phyloP scores from a whole-genome alignment of 2,797 vertebrate species.

The Craterocephalus amniculus region DNA sequence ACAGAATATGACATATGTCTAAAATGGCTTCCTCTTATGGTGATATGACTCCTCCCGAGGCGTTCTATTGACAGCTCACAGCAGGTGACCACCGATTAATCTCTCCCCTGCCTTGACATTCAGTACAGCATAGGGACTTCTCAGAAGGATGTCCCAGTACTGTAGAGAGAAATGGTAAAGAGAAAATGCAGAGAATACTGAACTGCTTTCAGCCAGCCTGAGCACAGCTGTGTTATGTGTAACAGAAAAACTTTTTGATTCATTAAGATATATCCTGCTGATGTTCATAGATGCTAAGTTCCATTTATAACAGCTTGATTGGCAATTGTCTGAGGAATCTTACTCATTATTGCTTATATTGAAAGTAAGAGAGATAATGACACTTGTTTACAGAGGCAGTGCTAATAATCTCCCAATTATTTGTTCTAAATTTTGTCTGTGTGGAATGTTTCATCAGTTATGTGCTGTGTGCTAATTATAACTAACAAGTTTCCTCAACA shows the following conservation, averaged over 20 bases:
- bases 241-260: neutral
- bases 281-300: conserved; percentile 18
- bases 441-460: conserved; percentile 40
- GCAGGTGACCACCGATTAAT: conserved; percentile 73
- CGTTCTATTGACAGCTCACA: conserved; percentile 71
- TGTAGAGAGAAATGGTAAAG: conserved; percentile 24
- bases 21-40: conserved; percentile 69
- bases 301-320: conserved; percentile 36
- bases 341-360: conserved; percentile 45
- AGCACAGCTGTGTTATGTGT: conserved; percentile 8
- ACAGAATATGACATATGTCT: conserved; percentile 66
- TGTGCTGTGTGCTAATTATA: conserved; percentile 57
- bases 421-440: conserved; percentile 34
- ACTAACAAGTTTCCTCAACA: conserved; percentile 25
- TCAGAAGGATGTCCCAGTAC: conserved; percentile 43
- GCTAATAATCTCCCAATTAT: conserved; percentile 63
- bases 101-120: conserved; percentile 61
- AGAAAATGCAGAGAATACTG: conserved; percentile 36
- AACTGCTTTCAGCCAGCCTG: conserved; percentile 35
- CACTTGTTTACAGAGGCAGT: conserved; percentile 15
- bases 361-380: conserved; percentile 25
- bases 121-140: conserved; percentile 39
- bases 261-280: conserved; percentile 5
- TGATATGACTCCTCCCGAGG: conserved; percentile 64
- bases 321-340: conserved; percentile 18